These are phyloP conservation scores for Pomacea canaliculata DNA, from an alignment of 2,888 invertebrate genomes.

Conservation along the genomic window DNA sequence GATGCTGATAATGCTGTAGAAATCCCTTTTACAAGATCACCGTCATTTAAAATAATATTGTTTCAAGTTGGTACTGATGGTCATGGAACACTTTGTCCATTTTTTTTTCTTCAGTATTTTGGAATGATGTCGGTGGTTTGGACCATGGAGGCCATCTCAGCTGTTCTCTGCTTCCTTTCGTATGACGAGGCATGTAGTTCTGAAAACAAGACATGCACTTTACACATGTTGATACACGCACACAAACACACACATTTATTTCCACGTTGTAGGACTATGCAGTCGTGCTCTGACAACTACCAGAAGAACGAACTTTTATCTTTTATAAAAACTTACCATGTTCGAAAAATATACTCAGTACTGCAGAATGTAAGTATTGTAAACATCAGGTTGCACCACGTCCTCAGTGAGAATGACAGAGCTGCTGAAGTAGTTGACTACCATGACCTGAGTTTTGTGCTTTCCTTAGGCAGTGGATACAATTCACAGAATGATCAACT, in stretches of 20 bases:
- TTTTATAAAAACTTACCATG: no score
- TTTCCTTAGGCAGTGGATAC: constrained; percentile 1
- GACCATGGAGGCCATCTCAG: constrained; percentile 6
- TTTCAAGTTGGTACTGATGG: neutral
- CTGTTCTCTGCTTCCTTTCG: constrained; percentile 13
- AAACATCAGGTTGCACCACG: no score
- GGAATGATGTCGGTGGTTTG: constrained; percentile 22
- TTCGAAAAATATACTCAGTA: no score
- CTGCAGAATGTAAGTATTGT: no score
- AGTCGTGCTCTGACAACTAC: no score
- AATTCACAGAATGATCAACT: constrained; percentile 7
- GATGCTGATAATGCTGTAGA: no score
- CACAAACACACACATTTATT: neutral
- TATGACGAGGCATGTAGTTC: constrained; percentile 17
- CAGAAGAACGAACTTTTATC: no score
- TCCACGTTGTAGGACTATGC: neutral
- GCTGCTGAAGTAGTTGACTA: neutral
- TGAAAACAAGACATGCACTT: no score
- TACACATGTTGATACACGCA: neutral
- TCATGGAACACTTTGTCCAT: neutral
- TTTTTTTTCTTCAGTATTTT: constrained; percentile 23
- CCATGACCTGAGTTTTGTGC: no score
- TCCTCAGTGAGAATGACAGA: no score
- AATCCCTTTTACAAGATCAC: no score
- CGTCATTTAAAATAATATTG: no score